phyloP scores from a whole-genome alignment of 1,140 invertebrate species.

The Palaemon carinicauda region DNA sequence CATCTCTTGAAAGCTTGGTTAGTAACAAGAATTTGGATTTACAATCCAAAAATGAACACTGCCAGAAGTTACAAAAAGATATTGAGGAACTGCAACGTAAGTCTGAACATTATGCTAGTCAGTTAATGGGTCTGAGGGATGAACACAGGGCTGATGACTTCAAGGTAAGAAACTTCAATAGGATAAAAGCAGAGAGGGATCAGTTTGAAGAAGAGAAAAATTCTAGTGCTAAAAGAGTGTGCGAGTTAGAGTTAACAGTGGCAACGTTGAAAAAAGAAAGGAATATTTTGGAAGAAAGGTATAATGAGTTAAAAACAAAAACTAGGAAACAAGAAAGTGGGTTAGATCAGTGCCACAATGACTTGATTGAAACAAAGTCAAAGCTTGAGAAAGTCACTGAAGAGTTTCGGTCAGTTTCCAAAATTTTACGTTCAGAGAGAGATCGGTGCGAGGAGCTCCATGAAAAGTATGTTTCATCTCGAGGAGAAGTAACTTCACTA shows the following conservation, averaged over 20 bases:
- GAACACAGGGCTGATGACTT: constrained; percentile 51
- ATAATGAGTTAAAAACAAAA: constrained; percentile 21
- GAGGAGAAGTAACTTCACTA: constrained; percentile 29
- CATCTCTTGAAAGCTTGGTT: constrained; percentile 24
- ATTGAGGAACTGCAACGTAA: constrained; percentile 33
- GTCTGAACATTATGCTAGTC: constrained; percentile 41
- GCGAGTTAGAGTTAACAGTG: constrained; percentile 10
- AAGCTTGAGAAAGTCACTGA: constrained; percentile 29
- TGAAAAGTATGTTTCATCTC: constrained; percentile 37
- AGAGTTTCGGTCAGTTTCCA: constrained; percentile 18
- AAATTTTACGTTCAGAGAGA: constrained; percentile 30
- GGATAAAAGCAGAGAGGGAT: constrained; percentile 49
- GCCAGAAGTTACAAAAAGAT: constrained; percentile 5
- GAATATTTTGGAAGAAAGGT: constrained; percentile 39
- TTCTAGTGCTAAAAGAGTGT: constrained; percentile 5
- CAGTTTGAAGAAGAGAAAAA: constrained; percentile 32
- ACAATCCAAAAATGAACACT: constrained; percentile 5
- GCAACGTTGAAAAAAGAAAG: constrained; percentile 48
- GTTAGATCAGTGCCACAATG: constrained; percentile 13
- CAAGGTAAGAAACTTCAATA: constrained; percentile 43
- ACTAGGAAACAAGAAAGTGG: constrained; percentile 47
- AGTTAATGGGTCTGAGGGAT: constrained; percentile 34
- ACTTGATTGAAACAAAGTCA: constrained; percentile 15
- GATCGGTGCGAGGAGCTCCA: constrained; percentile 45
- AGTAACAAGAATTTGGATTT: constrained; percentile 21